Conservation (phyloP, 2,888 invertebrate species). For the Stenurella melanura region DNA sequence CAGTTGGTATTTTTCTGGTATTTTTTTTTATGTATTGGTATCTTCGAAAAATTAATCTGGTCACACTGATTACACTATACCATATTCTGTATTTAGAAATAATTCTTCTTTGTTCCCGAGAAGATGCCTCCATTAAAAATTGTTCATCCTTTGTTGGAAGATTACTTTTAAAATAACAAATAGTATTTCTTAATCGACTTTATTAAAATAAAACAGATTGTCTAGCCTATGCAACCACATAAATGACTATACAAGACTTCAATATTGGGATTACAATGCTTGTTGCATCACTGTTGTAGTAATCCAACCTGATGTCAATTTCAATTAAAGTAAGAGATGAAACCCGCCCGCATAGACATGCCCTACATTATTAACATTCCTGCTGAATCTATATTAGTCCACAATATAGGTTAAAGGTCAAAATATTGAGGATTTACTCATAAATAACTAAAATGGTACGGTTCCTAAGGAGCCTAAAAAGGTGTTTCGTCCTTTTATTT, state of each 20-base stretch:
- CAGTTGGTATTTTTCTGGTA: too few species aligned
- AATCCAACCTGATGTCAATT: conserved; percentile 2
- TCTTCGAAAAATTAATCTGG: too few species aligned
- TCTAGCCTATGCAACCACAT: not conserved
- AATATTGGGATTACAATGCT: not conserved
- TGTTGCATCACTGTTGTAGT: not conserved
- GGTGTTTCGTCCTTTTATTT: too few species aligned
- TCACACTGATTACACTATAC: too few species aligned
- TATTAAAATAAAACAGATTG: not conserved
- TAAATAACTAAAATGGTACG: not conserved
- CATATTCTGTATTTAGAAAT: too few species aligned
- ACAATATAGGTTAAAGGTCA: not conserved
- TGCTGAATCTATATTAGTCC: not conserved
- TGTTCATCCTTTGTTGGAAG: too few species aligned
- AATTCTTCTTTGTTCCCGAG: too few species aligned
- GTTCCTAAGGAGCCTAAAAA: not conserved
- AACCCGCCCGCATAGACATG: not conserved
- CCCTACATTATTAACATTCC: not conserved
- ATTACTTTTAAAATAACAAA: too few species aligned
- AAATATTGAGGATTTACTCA: not conserved
- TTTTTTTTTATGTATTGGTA: too few species aligned
- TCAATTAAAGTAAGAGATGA: not conserved
- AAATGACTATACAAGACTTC: not conserved
- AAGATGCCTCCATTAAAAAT: too few species aligned
- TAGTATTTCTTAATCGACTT: not conserved